Evolutionary conservation across 2,797 vertebrate genomes (phyloP).

Genomic region (Coreius guichenoti): DNA sequence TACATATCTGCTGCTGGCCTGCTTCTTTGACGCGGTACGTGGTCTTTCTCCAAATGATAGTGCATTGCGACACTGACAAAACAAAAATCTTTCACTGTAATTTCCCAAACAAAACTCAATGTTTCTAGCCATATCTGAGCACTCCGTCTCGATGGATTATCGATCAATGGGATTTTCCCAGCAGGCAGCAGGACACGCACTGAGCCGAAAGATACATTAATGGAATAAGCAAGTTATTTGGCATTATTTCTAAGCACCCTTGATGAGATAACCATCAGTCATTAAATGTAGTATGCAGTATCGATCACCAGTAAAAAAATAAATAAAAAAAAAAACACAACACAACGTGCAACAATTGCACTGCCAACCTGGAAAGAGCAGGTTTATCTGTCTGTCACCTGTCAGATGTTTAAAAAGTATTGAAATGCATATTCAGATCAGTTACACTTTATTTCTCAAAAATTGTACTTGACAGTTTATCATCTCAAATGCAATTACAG

Average conservation of each 20-base stretch:
- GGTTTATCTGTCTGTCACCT: neutral
- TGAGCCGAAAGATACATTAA: neutral
- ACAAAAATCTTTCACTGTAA: conserved; percentile 20
- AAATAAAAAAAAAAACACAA: neutral
- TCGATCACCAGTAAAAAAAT: conserved; percentile 9
- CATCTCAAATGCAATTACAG: neutral
- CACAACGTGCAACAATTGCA: neutral
- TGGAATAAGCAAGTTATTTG: conserved; percentile 27
- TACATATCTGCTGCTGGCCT: neutral
- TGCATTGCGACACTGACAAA: neutral
- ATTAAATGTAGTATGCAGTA: conserved; percentile 16
- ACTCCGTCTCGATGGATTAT: conserved; percentile 31
- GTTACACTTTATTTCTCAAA: neutral
- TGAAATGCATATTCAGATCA: neutral
- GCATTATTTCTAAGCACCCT: conserved; percentile 20
- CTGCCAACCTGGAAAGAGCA: neutral
- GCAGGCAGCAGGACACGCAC: neutral
- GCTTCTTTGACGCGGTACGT: neutral
- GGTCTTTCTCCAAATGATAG: neutral
- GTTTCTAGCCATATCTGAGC: conserved; percentile 5
- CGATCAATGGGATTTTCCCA: conserved; percentile 4
- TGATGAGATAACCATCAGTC: conserved; percentile 23
- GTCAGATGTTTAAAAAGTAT: neutral
- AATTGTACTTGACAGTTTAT: neutral
- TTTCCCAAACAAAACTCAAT: conserved; percentile 7